Base-by-base conservation (phyloP, 2,888 invertebrate genomes). In the Drosophila anomalipes region DNA sequence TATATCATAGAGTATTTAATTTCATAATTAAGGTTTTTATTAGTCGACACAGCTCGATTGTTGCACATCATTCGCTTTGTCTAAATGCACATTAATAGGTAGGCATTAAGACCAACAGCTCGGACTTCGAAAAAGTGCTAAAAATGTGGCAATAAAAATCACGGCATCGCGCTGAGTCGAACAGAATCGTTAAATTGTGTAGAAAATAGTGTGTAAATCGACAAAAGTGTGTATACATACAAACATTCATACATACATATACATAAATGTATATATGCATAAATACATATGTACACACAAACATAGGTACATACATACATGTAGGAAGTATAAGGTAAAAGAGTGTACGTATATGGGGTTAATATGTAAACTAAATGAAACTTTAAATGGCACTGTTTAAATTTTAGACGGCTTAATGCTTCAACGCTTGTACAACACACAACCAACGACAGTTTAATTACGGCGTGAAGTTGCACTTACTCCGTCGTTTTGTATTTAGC, bases 401-500 rank as follows among this genome's bases (percentile, higher is more conserved):
- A 82, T 82, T 85, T 82, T 74, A 74, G 86, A 87, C 79, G 89
- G 78, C 74, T 86, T 77, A 82, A 81, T 74, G 90, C 79, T 79
- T 81, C 71, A 79, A 79, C 73, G 79, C 74, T 66, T 71, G 77
- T 71, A 64, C 80, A 72, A 70, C 73, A 76, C 74, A 86, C 74
- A 86, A 80, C 75, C 85, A 79, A 85, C 83, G 89, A 89, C 89
- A 89, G 85, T 91, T 89, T 91, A 89, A 89, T 91, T 89, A 87
- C 88, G 88, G 86, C 91, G 88, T 89, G 83, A 91, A 91, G 87
- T 87, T 85, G 79, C 74, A 74, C 83, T 70, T 74, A 86, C 81
- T 81, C 67, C 81, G 78, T 74, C 73, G 71, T 56, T 81, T 70
- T 71, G 66, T 70, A 35, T 70, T 77, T 16, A 32, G 63, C 63